Base-by-base conservation (phyloP, 2,797 vertebrate genomes). In the Labeo calbasu region DNA sequence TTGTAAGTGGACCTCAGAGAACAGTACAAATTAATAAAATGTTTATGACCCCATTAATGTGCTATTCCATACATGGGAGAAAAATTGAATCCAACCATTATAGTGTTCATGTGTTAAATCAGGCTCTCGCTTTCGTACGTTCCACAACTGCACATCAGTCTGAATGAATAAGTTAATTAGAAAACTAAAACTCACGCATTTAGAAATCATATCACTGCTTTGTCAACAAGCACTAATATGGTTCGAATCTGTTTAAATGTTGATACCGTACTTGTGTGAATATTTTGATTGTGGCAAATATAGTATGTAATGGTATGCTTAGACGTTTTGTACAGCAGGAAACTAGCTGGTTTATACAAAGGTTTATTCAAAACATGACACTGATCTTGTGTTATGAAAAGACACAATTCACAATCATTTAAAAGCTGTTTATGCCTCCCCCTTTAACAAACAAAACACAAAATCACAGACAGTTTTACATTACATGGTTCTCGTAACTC, bases 391-490 rank as follows among this genome's bases (percentile, higher is more conserved):
- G 23, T 61, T 28, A 63, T 15, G 14, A 63, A 28, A 28, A 7
- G 6, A 65, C 50, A 73, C 23, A 48, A 63, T 48, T 63, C 11
- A 28, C n/a, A 32, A 21, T 65, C 40, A 23, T 78, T 25, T 63
- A 15, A 51, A 43, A 5, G 36, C 53, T 3, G 36, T 43, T 77
- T 15, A 79, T 79, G 46, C 13, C 12, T 51, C 7, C 25, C 46
- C 4, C 4, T 51, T 70, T 81, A 28, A 61, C 15, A 71, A 81
- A 46, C 9, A 10, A 46, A 46, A 46, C 43, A 46, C 1, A 46
- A 70, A 81, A 81, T 28, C 51, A 81, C 79, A 72, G 55, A 80
- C 21, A 23, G 5, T 43, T 19, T 19, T 55, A 50, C 12, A n/a
- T 5, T 32, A 13, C 11, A 66, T 48, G 17, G 21, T 69, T 51